Conservation (phyloP, 2,113 vertebrate species). For the Poeciliopsis prolifica region DNA sequence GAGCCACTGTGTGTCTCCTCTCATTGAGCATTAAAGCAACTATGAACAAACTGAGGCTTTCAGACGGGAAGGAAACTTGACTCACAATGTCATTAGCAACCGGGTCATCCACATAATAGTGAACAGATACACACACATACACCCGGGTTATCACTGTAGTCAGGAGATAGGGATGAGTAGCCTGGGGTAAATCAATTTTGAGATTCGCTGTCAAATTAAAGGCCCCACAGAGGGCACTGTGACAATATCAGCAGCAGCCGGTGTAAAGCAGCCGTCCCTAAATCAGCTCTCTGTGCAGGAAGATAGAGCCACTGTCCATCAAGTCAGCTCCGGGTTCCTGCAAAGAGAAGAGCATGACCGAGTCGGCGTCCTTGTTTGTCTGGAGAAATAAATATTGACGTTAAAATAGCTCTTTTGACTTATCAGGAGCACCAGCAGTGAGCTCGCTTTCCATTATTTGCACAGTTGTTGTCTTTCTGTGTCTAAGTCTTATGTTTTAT, state of each 20-base stretch:
- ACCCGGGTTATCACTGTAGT: slow-evolving; percentile 28
- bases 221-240: slow-evolving; percentile 53
- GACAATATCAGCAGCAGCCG: slow-evolving; percentile 50
- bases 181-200: slow-evolving; percentile 71
- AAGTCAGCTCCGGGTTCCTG: slow-evolving; percentile 17
- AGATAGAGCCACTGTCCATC: slow-evolving; percentile 49
- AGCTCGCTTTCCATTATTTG: slow-evolving; percentile 39
- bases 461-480: slow-evolving; percentile 37
- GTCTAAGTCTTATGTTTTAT: slow-evolving; percentile 22
- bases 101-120: slow-evolving; percentile 20
- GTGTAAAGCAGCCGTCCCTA: slow-evolving; percentile 47
- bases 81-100: slow-evolving; percentile 10
- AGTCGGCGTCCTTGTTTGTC: slow-evolving; percentile 59
- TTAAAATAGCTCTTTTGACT: slow-evolving; percentile 54
- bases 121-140: slow-evolving; percentile 24
- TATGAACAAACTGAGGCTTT: slow-evolving; percentile 24
- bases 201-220: slow-evolving; percentile 69
- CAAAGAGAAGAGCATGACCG: slow-evolving; percentile 25
- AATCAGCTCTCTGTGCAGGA: slow-evolving; percentile 48
- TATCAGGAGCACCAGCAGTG: slow-evolving; percentile 62
- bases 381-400: slow-evolving; percentile 44
- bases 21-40: slow-evolving; percentile 26
- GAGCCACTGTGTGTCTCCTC: background rate
- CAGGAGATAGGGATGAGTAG: slow-evolving; percentile 54
- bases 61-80: slow-evolving; percentile 14